These are phyloP conservation scores for Nibea albiflora DNA, from an alignment of 2,113 vertebrate genomes.

Conservation along the genomic window DNA sequence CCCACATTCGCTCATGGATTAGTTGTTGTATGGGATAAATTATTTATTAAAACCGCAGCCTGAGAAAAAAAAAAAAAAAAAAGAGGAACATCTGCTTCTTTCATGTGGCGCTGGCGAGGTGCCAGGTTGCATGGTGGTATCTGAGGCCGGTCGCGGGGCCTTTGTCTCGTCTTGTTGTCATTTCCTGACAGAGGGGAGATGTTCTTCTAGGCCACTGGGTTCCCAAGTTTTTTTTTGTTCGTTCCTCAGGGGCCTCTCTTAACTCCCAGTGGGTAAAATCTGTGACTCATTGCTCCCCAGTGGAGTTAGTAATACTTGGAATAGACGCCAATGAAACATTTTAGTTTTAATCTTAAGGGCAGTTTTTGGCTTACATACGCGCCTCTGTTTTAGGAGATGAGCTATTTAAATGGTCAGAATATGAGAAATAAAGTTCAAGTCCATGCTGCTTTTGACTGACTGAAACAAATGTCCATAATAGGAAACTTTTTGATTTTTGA, in stretches of 20 bases:
- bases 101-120: conserved; percentile 74
- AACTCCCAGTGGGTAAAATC: conserved; percentile 54
- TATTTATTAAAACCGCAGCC: conserved; percentile 74
- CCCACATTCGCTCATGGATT: conserved; percentile 68
- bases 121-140: conserved; percentile 75
- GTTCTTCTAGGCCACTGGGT: conserved; percentile 65
- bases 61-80: conserved; percentile 41
- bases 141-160: conserved; percentile 61
- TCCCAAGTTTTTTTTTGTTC: conserved; percentile 21
- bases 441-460: not conserved
- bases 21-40: conserved; percentile 71
- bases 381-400: conserved; percentile 11
- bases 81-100: conserved; percentile 79
- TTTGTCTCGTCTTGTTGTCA: conserved; percentile 64
- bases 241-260: conserved; percentile 5
- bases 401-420: conserved; percentile 40
- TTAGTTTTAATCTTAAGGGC: conserved; percentile 22
- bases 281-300: conserved; percentile 51
- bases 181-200: conserved; percentile 65
- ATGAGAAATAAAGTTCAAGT: not conserved
- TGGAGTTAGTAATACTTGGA: conserved; percentile 31
- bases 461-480: not conserved
- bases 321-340: conserved; percentile 35
- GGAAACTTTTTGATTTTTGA: not conserved
- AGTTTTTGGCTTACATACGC: conserved; percentile 12